Conservation (phyloP, 2,113 vertebrate species). For the Xenotilapia flavipinnis region DNA sequence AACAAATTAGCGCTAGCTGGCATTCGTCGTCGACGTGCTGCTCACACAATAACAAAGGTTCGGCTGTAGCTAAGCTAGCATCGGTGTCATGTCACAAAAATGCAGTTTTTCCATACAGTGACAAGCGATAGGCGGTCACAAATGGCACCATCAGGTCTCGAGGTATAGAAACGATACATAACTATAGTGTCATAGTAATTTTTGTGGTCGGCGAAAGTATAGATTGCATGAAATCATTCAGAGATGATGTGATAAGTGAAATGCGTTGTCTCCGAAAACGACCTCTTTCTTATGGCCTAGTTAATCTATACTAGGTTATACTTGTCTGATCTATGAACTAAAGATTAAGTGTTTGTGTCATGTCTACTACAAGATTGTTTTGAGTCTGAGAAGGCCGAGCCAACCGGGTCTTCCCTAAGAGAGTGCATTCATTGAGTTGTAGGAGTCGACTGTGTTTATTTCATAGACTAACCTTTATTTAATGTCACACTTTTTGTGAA, state of each 20-base stretch:
- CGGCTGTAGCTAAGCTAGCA: conserved; percentile 18
- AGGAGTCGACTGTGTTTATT: not conserved
- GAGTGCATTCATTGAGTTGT: not conserved
- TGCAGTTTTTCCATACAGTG: not conserved
- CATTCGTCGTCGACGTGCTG: conserved; percentile 26
- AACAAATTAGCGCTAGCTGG: not conserved
- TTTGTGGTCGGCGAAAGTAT: not conserved
- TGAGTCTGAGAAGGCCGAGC: not conserved
- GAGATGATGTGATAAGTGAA: not conserved
- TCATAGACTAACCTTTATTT: not conserved
- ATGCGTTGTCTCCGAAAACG: not conserved
- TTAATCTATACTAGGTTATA: not conserved
- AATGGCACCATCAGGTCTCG: not conserved
- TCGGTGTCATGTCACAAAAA: conserved; percentile 6
- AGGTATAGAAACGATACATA: not conserved
- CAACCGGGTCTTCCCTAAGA: not conserved
- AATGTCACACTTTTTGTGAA: not conserved
- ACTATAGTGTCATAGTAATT: not conserved
- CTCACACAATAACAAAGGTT: conserved; percentile 64
- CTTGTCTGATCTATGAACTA: not conserved
- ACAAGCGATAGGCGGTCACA: not conserved
- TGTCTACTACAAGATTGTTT: not conserved
- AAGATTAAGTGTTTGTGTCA: not conserved
- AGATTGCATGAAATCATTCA: not conserved
- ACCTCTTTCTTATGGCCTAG: not conserved